Percentiles rank a stretch among this genome's conserved stretches.
These are phyloP conservation scores for Dromaius novaehollandiae DNA, from an alignment of 2,113 vertebrate genomes.

Conservation along the genomic window DNA sequence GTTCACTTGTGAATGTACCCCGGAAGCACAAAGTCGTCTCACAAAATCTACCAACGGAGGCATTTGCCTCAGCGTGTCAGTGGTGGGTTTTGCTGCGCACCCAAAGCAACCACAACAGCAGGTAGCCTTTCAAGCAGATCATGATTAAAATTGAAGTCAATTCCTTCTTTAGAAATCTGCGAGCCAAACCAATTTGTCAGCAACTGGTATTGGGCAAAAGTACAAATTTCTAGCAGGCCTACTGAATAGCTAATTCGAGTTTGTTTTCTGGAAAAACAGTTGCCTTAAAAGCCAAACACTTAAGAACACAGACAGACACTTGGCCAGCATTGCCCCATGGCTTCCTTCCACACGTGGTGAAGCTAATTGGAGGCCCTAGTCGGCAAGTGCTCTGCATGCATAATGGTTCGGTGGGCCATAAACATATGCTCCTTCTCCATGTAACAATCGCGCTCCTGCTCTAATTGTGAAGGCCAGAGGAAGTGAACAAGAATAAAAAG, in stretches of 20 bases:
- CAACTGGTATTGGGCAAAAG: slow-evolving; percentile 81
- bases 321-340: slow-evolving; percentile 79
- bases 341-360: slow-evolving; percentile 80
- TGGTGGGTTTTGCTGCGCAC: slow-evolving; percentile 48
- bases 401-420: slow-evolving; percentile 75
- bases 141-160: slow-evolving; percentile 80
- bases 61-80: slow-evolving; percentile 35
- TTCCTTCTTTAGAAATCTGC: slow-evolving; percentile 78
- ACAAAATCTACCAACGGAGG: not conserved
- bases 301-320: slow-evolving; percentile 83
- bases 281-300: slow-evolving; percentile 83
- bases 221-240: slow-evolving; percentile 82
- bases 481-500: slow-evolving; percentile 68
- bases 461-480: slow-evolving; percentile 64
- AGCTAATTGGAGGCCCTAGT: slow-evolving; percentile 77
- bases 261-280: slow-evolving; percentile 83
- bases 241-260: slow-evolving; percentile 84
- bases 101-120: slow-evolving; percentile 74
- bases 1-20: not conserved
- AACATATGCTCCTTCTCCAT: slow-evolving; percentile 75
- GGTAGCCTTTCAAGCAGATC: slow-evolving; percentile 75
- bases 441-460: slow-evolving; percentile 64
- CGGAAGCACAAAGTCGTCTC: not conserved
- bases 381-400: slow-evolving; percentile 80
- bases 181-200: slow-evolving; percentile 86